Conservation (phyloP, 2,888 invertebrate genomes). For the Aquatica leii region DNA sequence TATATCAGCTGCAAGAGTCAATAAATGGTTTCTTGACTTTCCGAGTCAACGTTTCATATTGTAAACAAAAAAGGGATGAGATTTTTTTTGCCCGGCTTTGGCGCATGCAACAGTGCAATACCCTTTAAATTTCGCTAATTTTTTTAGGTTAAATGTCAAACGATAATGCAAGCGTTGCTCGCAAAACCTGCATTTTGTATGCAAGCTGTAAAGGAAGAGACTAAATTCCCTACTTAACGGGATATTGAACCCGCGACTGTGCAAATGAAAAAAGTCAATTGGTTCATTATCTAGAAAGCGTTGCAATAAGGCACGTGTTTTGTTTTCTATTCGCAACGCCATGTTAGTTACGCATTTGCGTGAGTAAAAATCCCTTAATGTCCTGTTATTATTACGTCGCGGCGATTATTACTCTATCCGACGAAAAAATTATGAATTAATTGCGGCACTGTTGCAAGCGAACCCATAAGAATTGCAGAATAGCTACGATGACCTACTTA, state of each 20-base stretch:
- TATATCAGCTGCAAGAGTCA: slow-evolving; percentile 33
- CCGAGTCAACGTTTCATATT: slow-evolving; percentile 14
- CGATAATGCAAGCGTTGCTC: slow-evolving; percentile 34
- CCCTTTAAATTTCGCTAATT: slow-evolving; percentile 39
- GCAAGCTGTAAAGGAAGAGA: slow-evolving; percentile 18
- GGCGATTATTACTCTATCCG: slow-evolving; percentile 22
- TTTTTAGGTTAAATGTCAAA: slow-evolving; percentile 46
- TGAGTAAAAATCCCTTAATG: slow-evolving; percentile 15
- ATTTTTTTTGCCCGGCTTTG: neutral
- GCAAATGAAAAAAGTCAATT: slow-evolving; percentile 50
- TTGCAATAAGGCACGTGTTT: slow-evolving; percentile 34
- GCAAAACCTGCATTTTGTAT: slow-evolving; percentile 24
- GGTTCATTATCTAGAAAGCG: slow-evolving; percentile 52
- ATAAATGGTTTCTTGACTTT: slow-evolving; percentile 37
- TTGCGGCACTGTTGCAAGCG: slow-evolving; percentile 25
- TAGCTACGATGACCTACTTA: slow-evolving; percentile 29
- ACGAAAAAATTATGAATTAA: slow-evolving; percentile 23
- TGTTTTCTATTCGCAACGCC: slow-evolving; percentile 19
- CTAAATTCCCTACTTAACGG: slow-evolving; percentile 36
- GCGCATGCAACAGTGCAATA: slow-evolving; percentile 18
- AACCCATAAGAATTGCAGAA: slow-evolving; percentile 33
- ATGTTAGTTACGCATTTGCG: slow-evolving; percentile 22
- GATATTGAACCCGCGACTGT: slow-evolving; percentile 47
- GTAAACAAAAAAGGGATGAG: slow-evolving; percentile 19
- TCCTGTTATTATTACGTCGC: slow-evolving; percentile 10